Base-by-base conservation (phyloP, 1,140 invertebrate genomes). In the Zaprionus camerounensis region DNA sequence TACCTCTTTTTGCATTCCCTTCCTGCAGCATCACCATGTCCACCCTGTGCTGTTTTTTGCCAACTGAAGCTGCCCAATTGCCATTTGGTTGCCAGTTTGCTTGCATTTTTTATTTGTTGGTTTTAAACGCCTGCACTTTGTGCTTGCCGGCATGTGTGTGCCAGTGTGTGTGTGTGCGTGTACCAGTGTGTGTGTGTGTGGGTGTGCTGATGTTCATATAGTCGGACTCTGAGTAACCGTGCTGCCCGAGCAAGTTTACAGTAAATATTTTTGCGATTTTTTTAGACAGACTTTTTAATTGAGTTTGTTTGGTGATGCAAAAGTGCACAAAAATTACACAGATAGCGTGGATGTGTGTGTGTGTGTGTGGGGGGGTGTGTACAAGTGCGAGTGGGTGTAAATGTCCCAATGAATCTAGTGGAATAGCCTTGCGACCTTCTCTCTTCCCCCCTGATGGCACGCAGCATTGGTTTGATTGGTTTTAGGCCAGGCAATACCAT, bases 301-400 rank as follows among this genome's bases (percentile, higher is more conserved):
- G 84, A 88, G 84, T 88, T 88, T 88, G 84, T 90, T 88, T 90
- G 84, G 84, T 81, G 85, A 88, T 88, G 84, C 84, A 90, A 88
- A 90, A 88, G 84, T 88, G 84, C 84, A 86, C 84, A 81, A 81
- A 88, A 88, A 88, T 88, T 88, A 88, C 78, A 88, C 78, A 84
- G 84, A 88, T 71, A 79, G 65, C 2, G 55, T 41, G 58, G 17
- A 59, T 17, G 49, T 34, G 38, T 53, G 76, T 22, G 20, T 22
- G n/a, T 17, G 62, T 34, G 12, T 26, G 26, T 28, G 12, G 36
- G 36, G 36, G 9, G 20, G 64, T 36, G 64, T 34, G 11, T 20
- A 55, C 38, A 41, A 41, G 7, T 24, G 49, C 5, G 12, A 17
- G 34, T n/a, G 46, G 46, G 38, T n/a, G 63, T 12, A 46, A 46